A percentile compares a stretch with the other conserved stretches of the same genome.
phyloP scores from a whole-genome alignment of 1,140 invertebrate genomes.

The Bombus affinis region DNA sequence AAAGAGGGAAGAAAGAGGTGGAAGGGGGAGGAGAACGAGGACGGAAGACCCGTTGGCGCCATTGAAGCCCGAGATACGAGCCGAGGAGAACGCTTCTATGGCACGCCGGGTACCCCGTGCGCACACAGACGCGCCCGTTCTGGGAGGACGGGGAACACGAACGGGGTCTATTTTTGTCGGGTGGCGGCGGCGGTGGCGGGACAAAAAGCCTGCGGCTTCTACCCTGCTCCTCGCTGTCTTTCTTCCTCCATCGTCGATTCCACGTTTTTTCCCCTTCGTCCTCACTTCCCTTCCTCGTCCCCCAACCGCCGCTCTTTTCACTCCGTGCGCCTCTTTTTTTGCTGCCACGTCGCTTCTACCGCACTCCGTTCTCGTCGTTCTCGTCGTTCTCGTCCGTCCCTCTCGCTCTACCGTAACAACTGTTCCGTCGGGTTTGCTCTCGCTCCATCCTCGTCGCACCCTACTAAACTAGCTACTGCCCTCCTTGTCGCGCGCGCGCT shows the following conservation, averaged over 20 bases:
- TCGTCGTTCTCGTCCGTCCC: constrained; percentile 33
- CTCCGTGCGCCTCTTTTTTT: constrained; percentile 72
- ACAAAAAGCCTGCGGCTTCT: constrained; percentile 81
- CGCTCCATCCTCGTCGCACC: constrained; percentile 3
- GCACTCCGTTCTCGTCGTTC: constrained; percentile 41
- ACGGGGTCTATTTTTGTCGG: constrained; percentile 77
- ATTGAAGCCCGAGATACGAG: constrained; percentile 49
- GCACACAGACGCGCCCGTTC: constrained; percentile 63
- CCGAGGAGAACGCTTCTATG: constrained; percentile 54
- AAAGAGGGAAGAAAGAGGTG: constrained; percentile 56
- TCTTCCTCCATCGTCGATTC: constrained; percentile 38
- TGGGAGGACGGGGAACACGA: constrained; percentile 73
- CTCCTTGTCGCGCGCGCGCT: neutral
- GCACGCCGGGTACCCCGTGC: constrained; percentile 48
- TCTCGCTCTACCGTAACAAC: neutral
- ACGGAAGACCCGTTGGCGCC: constrained; percentile 55
- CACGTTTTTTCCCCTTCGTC: constrained; percentile 42
- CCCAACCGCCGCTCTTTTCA: constrained; percentile 59
- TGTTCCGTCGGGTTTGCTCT: constrained; percentile 40
- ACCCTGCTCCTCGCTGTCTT: constrained; percentile 59
- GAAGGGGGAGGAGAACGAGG: constrained; percentile 65
- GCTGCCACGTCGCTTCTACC: constrained; percentile 59
- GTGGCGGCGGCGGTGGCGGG: constrained; percentile 72
- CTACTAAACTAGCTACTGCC: constrained; percentile 7
- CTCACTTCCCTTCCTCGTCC: constrained; percentile 32